These are phyloP conservation scores for Pterostichus madidus DNA, from an alignment of 2,888 invertebrate species.

Conservation along the genomic window DNA sequence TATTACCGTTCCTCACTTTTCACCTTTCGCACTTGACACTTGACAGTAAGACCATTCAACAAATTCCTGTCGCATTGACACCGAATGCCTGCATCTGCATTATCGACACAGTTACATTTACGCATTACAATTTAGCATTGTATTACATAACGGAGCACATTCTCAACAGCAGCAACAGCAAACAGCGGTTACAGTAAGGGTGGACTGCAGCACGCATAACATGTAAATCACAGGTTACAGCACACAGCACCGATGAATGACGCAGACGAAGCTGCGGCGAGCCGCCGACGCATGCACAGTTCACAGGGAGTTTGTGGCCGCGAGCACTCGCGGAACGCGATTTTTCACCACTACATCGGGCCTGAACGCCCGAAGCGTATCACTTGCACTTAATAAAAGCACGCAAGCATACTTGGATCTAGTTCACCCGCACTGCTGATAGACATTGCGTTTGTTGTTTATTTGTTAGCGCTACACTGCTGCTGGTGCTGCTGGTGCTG, in stretches of 20 bases:
- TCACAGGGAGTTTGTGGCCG: slow-evolving; percentile 41
- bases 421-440: slow-evolving; percentile 7
- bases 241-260: slow-evolving; percentile 53
- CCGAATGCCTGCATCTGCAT: slow-evolving; percentile 29
- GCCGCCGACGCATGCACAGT: slow-evolving; percentile 57
- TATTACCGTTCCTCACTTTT: slow-evolving; percentile 43
- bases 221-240: slow-evolving; percentile 34
- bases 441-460: slow-evolving; percentile 33
- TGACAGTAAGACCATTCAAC: not conserved
- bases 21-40: not conserved
- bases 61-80: slow-evolving; percentile 1
- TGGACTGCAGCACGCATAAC: slow-evolving; percentile 17
- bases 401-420: slow-evolving; percentile 15
- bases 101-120: slow-evolving; percentile 19
- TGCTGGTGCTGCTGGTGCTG: slow-evolving; percentile 3
- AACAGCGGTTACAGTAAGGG: slow-evolving; percentile 10
- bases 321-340: slow-evolving; percentile 43
- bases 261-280: slow-evolving; percentile 40
- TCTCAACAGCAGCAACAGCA: not conserved
- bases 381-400: slow-evolving; percentile 14
- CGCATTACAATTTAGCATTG: not conserved
- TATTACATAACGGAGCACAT: slow-evolving; percentile 42
- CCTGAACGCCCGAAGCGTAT: slow-evolving; percentile 17
- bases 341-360: slow-evolving; percentile 37
- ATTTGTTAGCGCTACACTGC: not conserved